A percentile compares a stretch with the other conserved stretches of the same genome.
phyloP scores from a whole-genome alignment of 2,888 invertebrate species.

The Eupithecia pulchellata region DNA sequence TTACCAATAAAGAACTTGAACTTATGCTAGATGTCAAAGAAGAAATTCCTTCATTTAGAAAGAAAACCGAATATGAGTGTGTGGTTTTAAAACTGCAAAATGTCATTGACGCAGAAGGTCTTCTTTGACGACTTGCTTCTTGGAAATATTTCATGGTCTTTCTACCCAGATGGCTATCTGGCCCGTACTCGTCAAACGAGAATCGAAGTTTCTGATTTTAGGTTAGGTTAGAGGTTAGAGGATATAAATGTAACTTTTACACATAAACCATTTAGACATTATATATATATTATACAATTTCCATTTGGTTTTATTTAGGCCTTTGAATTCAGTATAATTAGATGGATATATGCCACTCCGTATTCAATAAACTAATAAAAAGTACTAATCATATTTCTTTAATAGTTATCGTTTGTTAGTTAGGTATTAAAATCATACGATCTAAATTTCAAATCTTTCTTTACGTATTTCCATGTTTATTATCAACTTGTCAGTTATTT shows the following conservation, averaged over 20 bases:
- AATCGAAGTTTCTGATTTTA: no score
- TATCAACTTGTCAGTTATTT: neutral
- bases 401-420: no score
- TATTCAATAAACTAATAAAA: neutral
- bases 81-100: neutral
- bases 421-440: neutral
- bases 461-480: neutral
- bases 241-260: no score
- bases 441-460: neutral
- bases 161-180: no score
- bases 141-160: neutral
- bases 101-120: neutral
- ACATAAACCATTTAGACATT: no score
- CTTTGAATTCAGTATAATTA: neutral
- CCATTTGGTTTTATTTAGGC: no score
- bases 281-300: no score
- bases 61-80: neutral
- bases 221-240: no score
- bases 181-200: no score
- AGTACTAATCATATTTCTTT: no score
- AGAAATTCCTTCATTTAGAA: neutral
- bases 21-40: no score
- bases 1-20: no score
- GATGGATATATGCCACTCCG: neutral
- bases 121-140: neutral